A percentile compares a stretch with the other conserved stretches of the same genome.
These are phyloP conservation scores for Anolis carolinensis DNA, from an alignment of 2,113 vertebrate species.

Conservation along the genomic window DNA sequence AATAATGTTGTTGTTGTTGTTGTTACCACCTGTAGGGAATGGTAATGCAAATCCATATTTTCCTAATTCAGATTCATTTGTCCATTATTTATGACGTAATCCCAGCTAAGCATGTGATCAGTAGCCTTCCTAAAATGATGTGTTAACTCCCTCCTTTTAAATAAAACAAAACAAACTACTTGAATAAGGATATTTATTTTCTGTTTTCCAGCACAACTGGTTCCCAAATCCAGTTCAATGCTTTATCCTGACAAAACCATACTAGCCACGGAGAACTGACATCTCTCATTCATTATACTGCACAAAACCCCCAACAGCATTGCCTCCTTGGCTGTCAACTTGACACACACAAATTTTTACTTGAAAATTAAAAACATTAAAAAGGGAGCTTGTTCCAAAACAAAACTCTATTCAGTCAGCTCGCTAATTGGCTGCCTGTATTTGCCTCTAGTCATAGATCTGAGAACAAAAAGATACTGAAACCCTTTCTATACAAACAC, in stretches of 20 bases:
- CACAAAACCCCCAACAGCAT: background rate
- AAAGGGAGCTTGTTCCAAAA: constrained; percentile 10
- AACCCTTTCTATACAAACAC: background rate
- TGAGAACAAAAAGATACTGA: constrained; percentile 36
- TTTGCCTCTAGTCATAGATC: background rate
- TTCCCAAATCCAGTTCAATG: background rate
- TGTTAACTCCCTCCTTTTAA: background rate
- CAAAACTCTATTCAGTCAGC: background rate
- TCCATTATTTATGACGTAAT: no score
- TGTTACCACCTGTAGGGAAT: no score
- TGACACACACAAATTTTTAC: background rate
- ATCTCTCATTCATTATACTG: background rate
- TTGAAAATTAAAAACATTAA: constrained; percentile 12
- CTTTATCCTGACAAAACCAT: background rate
- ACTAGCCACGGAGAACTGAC: background rate
- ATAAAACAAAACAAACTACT: no score
- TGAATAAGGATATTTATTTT: background rate
- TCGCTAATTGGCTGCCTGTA: background rate
- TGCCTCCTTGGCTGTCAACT: background rate
- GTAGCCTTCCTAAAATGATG: background rate
- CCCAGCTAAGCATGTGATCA: no score
- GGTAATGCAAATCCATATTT: no score
- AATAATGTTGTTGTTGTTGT: no score
- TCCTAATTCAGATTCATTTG: no score
- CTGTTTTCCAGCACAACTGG: background rate